A percentile compares a stretch with the other conserved stretches of the same genome.
Evolutionary conservation across 2,113 vertebrate species (phyloP).

Genomic region (Rousettus leschenaultii): DNA sequence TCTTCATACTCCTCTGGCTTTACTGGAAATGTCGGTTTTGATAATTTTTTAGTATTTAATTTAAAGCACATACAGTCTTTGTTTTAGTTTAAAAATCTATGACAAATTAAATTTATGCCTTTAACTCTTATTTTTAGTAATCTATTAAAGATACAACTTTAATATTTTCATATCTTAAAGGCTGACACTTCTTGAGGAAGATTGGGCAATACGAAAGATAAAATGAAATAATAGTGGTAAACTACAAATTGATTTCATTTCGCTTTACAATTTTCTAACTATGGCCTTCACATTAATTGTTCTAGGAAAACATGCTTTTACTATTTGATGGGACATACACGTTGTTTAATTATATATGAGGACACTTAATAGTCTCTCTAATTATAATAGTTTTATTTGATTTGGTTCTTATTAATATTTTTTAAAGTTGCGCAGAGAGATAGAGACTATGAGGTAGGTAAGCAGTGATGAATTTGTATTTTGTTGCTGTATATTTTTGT

Average conservation of each 20-base stretch:
- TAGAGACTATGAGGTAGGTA: not conserved
- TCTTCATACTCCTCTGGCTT: not conserved
- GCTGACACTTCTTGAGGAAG: not conserved
- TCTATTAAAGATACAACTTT: not conserved
- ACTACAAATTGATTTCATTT: not conserved
- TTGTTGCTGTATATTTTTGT: not conserved
- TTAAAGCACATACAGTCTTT: not conserved
- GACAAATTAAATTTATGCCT: not conserved
- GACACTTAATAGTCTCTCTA: not conserved
- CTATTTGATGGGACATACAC: not conserved
- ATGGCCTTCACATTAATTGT: not conserved
- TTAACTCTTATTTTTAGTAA: not conserved
- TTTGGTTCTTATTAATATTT: not conserved
- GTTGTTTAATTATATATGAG: not conserved
- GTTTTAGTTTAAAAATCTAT: conserved; percentile 7
- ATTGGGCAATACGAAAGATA: not conserved
- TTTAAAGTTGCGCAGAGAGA: not conserved
- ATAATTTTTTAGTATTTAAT: not conserved
- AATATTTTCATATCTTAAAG: not conserved
- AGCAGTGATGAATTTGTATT: not conserved
- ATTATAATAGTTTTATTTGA: not conserved
- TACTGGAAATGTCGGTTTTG: not conserved
- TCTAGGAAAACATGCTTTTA: not conserved
- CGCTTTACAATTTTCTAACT: not conserved
- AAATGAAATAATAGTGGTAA: not conserved